Percentiles rank a stretch among this genome's conserved stretches.
Evolutionary conservation across 2,888 invertebrate species (phyloP).

Genomic region (Drosophila kambysellisi): DNA sequence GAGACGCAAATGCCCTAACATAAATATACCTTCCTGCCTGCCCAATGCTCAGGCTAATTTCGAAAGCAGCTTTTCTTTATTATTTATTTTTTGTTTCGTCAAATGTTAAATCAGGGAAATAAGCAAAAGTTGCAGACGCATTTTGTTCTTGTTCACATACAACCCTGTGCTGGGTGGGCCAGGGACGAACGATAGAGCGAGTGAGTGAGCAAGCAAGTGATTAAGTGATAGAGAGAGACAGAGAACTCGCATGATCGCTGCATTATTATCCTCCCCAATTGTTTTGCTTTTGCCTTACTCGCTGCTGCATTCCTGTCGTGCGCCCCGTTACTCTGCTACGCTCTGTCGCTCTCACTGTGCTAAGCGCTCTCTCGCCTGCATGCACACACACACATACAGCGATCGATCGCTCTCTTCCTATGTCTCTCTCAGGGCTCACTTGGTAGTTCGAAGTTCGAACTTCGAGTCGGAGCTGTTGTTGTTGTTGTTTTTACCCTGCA

Average conservation of each 20-base stretch:
- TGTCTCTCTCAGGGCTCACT: conserved; percentile 12
- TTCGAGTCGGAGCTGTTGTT: conserved; percentile 12
- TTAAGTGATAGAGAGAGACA: background rate
- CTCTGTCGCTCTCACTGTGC: conserved; percentile 12
- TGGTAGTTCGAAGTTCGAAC: conserved; percentile 17
- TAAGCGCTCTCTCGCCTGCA: conserved; percentile 8
- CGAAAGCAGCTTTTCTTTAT: background rate
- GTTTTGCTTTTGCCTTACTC: conserved; percentile 27
- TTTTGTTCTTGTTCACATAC: conserved; percentile 8
- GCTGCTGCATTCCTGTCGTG: conserved; percentile 47
- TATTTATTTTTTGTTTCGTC: background rate
- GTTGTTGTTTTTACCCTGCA: conserved; percentile 59
- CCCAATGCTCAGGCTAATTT: conserved; percentile 10
- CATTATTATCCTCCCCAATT: conserved; percentile 57
- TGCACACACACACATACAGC: conserved; percentile 5
- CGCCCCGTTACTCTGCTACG: conserved; percentile 57
- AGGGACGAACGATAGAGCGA: background rate
- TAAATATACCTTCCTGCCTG: background rate
- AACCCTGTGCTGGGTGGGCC: conserved; percentile 48
- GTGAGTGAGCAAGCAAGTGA: conserved; percentile 3
- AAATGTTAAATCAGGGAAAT: conserved; percentile 19
- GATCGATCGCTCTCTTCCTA: conserved; percentile 25
- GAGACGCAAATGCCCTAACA: background rate
- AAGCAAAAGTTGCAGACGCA: conserved; percentile 1
- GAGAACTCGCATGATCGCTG: conserved; percentile 29